Conservation (phyloP, 2,888 invertebrate genomes). For the Blomia tropicalis region DNA sequence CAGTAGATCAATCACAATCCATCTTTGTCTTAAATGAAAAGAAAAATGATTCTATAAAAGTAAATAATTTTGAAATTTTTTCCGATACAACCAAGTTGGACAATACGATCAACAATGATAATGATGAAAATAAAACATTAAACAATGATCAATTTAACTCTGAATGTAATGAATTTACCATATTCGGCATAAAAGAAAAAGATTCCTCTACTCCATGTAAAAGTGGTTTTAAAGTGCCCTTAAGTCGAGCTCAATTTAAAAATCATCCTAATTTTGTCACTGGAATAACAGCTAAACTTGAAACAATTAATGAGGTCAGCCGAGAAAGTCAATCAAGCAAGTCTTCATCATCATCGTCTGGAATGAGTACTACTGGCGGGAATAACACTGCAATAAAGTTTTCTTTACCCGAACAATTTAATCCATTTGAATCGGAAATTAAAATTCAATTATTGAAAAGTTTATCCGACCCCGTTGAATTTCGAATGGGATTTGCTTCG, state of each 20-base stretch:
- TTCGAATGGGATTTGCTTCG: neutral
- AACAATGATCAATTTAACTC: neutral
- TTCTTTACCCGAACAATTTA: neutral
- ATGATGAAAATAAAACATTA: neutral
- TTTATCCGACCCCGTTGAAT: neutral
- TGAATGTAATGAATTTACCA: neutral
- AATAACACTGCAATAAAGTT: neutral
- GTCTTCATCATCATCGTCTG: conserved; percentile 20
- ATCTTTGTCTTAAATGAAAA: neutral
- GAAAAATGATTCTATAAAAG: neutral
- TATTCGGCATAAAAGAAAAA: neutral
- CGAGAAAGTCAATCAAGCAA: conserved; percentile 21
- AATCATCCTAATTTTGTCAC: conserved; percentile 16
- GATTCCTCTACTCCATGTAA: neutral
- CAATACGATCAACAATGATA: neutral
- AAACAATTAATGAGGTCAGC: conserved; percentile 23
- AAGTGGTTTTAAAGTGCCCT: neutral
- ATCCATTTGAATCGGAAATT: neutral
- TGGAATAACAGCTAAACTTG: conserved; percentile 21
- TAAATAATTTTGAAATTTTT: neutral
- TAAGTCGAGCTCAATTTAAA: neutral
- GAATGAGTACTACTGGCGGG: neutral
- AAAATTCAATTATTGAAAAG: neutral
- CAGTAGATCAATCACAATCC: neutral
- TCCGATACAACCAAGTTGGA: neutral